Base-by-base conservation (phyloP, 1,140 invertebrate species). In the Drosophila tropicalis region DNA sequence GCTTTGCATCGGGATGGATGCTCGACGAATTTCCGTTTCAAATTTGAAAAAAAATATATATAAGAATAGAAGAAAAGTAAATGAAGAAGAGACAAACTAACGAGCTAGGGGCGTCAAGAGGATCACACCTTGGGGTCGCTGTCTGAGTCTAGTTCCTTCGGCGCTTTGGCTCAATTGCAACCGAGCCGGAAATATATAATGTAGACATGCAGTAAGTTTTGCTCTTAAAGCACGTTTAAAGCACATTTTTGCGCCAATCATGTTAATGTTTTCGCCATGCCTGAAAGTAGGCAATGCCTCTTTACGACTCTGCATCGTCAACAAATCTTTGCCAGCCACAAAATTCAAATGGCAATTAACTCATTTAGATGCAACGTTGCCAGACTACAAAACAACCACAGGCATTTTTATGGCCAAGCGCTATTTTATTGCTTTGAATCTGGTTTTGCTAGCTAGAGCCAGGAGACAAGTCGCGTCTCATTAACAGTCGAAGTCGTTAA, bases 401-500 rank as follows among this genome's bases (percentile, higher is more conserved):
- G 67, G 61, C 29, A 55, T 66, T 87, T 86, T 86, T 87, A 83
- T 86, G 54, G 65, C 64, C 65, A 60, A 86, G 87, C 80, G 76
- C 44, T 41, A 83, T 89, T 87, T 87, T 83, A 87, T 73, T 87
- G 76, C 67, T 41, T 17, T 36, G 51, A 19, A n/a, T 29, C 32
- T 34, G 62, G 25, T 54, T 44, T 13, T 19, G 3, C 15, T 15
- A 4, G 5, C 15, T 25, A 4, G 10, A 36, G 25, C 15, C 7
- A 19, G 12, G 22, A 54, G 66, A 81, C 76, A 76, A 79, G 72
- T 79, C 71, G 79, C 72, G 79, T 71, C 83, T 86, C 83, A 86
- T 86, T 86, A 86, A 86, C 83, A 87, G 83, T 71, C 72, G 58
- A 87, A 89, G 84, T 87, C 83, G 83, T 87, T 89, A 89, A 87